A percentile compares a stretch with the other conserved stretches of the same genome.
Conservation (phyloP, 2,888 invertebrate genomes). For the Hyppa rectilinea region DNA sequence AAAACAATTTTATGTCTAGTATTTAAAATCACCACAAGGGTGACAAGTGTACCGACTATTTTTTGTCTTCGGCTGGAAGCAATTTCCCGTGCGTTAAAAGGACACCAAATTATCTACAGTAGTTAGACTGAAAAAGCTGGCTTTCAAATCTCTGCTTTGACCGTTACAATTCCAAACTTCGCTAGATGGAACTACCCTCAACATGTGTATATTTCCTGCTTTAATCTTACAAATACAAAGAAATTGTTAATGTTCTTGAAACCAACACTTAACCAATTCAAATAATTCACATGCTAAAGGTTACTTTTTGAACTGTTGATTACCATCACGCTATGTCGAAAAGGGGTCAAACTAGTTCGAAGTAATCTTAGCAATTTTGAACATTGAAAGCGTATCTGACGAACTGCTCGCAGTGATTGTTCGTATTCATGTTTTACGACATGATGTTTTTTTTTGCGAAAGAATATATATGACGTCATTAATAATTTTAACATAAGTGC, state of each 20-base stretch:
- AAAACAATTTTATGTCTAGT: no score
- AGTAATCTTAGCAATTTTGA: constrained; percentile 49
- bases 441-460: not conserved
- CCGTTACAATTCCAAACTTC: not conserved
- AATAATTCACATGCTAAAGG: constrained; percentile 34
- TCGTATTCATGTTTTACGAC: not conserved
- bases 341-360: constrained; percentile 50
- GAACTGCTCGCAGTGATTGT: constrained; percentile 4
- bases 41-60: not conserved
- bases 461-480: not conserved
- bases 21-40: no score
- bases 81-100: not conserved
- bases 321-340: constrained; percentile 52
- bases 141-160: no score
- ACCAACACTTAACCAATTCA: constrained; percentile 17
- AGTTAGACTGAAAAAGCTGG: no score
- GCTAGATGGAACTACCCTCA: no score
- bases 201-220: not conserved
- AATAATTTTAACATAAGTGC: not conserved
- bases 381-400: constrained; percentile 35
- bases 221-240: not conserved
- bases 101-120: no score
- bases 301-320: constrained; percentile 24
- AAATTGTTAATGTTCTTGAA: constrained; percentile 13
- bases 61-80: not conserved